Evolutionary conservation across 30 jellyfish, hydroid and myxozoan species (phyloP).

Genomic region (Hydra vulgaris): DNA sequence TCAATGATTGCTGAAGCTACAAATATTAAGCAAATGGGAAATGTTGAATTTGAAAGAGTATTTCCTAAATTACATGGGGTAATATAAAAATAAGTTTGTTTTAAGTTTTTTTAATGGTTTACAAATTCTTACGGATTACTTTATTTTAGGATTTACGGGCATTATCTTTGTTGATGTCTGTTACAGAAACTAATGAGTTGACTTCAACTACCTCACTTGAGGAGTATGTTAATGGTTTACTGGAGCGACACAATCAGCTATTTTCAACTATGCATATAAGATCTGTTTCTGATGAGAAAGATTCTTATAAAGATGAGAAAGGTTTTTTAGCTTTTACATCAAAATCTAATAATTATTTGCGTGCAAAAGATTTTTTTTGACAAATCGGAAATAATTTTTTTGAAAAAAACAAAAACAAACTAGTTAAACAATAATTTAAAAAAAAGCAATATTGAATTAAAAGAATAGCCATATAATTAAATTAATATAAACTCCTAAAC

Average conservation of each 20-base stretch:
- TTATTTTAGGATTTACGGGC: constrained; percentile 67
- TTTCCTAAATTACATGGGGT: constrained; percentile 78
- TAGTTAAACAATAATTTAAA: no score
- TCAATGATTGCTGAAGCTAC: constrained; percentile 62
- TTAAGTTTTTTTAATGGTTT: neutral
- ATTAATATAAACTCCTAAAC: no score
- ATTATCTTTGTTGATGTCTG: constrained; percentile 54
- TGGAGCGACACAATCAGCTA: constrained; percentile 23
- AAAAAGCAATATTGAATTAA: no score
- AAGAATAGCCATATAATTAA: no score
- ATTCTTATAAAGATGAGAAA: neutral
- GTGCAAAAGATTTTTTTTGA: no score
- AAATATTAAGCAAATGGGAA: constrained; percentile 20
- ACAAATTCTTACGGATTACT: neutral
- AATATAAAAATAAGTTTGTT: neutral
- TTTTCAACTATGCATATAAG: neutral
- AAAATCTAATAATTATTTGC: no score
- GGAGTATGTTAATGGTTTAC: constrained; percentile 2
- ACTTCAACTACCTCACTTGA: constrained; percentile 42
- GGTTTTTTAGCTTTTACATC: no score
- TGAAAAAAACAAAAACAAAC: no score
- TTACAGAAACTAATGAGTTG: constrained; percentile 54
- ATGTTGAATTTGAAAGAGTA: constrained; percentile 41
- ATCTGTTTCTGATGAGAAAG: constrained; percentile 2
- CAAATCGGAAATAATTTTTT: no score